Conservation (phyloP, 37 sponge, comb jelly and placozoan species). For the Diacarnus erythraeanus region DNA sequence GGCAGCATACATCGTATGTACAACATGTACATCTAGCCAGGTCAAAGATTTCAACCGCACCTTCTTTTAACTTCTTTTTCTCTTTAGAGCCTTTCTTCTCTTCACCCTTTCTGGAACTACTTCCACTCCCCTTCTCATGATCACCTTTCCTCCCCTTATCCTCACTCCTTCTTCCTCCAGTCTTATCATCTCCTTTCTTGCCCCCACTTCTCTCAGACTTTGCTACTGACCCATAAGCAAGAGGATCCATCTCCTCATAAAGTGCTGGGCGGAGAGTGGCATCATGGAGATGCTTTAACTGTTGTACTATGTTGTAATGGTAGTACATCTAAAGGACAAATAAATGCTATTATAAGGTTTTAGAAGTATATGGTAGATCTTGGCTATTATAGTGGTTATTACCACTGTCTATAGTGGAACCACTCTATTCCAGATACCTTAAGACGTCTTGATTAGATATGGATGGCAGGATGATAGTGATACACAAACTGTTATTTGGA, state of each 20-base stretch:
- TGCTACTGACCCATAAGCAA: not conserved
- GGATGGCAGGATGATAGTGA: too few species aligned
- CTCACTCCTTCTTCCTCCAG: not conserved
- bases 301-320: conserved; percentile 36
- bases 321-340: conserved; percentile 52
- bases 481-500: too few species aligned
- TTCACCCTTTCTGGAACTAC: too few species aligned
- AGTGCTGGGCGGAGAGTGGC: conserved; percentile 22
- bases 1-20: too few species aligned
- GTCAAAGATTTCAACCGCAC: too few species aligned
- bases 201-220: conserved; percentile 26
- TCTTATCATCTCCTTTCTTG: conserved; percentile 31
- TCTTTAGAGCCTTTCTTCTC: too few species aligned
- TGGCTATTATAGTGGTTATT: too few species aligned
- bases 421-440: too few species aligned
- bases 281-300: conserved; percentile 45
- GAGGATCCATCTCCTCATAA: not conserved
- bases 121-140: not conserved
- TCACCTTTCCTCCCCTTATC: not conserved
- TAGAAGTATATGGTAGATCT: not conserved
- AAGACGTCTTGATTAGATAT: too few species aligned
- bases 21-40: too few species aligned
- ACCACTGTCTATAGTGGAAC: not conserved
- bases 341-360: not conserved
- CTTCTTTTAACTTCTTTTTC: too few species aligned